Conservation (phyloP, 2,888 invertebrate genomes). For the Acleris sparsana region DNA sequence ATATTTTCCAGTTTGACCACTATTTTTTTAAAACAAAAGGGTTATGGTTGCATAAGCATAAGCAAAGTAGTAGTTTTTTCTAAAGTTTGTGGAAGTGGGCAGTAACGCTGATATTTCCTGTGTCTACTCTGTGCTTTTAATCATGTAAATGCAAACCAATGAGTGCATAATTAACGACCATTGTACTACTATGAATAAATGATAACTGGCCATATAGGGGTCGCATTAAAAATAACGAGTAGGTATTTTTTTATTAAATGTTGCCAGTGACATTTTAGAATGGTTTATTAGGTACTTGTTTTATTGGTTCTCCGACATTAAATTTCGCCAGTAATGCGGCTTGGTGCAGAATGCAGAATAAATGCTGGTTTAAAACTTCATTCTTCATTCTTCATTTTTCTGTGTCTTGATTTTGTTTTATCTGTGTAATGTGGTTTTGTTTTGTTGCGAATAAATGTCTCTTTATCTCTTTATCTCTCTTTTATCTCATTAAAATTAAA, state of each 20-base stretch:
- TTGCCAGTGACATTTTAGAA: constrained; percentile 7
- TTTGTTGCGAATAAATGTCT: too few species aligned
- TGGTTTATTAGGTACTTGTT: background rate
- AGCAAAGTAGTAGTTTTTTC: too few species aligned
- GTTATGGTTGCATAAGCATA: too few species aligned
- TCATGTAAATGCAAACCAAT: background rate
- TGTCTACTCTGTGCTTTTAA: background rate
- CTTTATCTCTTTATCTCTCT: too few species aligned
- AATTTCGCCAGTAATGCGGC: background rate
- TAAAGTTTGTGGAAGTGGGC: too few species aligned
- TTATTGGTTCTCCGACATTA: background rate
- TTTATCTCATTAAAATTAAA: background rate
- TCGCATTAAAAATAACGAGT: background rate
- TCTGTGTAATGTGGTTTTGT: too few species aligned
- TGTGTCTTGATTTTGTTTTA: too few species aligned
- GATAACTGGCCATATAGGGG: background rate
- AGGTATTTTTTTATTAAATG: background rate
- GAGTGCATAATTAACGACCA: background rate
- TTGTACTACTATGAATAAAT: background rate
- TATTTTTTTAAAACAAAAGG: too few species aligned
- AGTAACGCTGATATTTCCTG: background rate
- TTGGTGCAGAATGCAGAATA: background rate
- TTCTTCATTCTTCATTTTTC: too few species aligned
- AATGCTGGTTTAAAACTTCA: background rate
- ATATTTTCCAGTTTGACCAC: too few species aligned